Evolutionary conservation across 2,113 vertebrate genomes (phyloP), one percentile per base, ranked within the genome.

Genomic region (Hirundichthys speculiger): DNA sequence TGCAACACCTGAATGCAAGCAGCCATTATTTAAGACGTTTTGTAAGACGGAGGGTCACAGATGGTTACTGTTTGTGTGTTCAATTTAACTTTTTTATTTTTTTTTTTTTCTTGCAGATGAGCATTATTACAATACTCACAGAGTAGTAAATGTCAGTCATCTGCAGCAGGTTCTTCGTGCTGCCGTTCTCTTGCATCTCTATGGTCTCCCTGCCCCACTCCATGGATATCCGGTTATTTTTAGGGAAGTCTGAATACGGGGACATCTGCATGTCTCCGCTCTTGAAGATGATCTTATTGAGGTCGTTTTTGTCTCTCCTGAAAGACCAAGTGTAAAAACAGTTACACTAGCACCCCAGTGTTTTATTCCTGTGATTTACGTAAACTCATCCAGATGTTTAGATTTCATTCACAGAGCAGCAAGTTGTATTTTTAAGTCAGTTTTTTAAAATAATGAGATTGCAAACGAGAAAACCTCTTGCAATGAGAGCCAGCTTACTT

Each of bases 151-250:
- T 95, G 75, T 98, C 98, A 0, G 95, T 95, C 96, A 98, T 96
- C 90, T 99, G 97, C 54, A 99, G 92, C 46, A 99, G 92, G 91
- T 98, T 99, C 89, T 99, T 99, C 77, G 97, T 99, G 91, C 98
- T 99, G 79, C 98, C 96, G 0, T 98, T 99, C 90, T 99, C 97
- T 41, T 99, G 98, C 96, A 99, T 98, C 83, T 99, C 97, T 1
- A 99, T 98, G 61, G 95, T 96, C 87, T 99, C 98, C 70, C 96
- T 87, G 69, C 96, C 95, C 98, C 98, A 99, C 83, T 98, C 96
- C 74, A 94, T 95, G 30, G 94, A 95, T 55, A 93, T 92, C 3
- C 96, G 94, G 73, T 93, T 96, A 41, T 90, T 95, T 89, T 99
- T 98, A 3, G 96, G 94, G 61, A 96, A 97, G 86, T 99, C 98